These are phyloP conservation scores for Spea hammondii DNA, from an alignment of 2,797 vertebrate species.

Conservation along the genomic window DNA sequence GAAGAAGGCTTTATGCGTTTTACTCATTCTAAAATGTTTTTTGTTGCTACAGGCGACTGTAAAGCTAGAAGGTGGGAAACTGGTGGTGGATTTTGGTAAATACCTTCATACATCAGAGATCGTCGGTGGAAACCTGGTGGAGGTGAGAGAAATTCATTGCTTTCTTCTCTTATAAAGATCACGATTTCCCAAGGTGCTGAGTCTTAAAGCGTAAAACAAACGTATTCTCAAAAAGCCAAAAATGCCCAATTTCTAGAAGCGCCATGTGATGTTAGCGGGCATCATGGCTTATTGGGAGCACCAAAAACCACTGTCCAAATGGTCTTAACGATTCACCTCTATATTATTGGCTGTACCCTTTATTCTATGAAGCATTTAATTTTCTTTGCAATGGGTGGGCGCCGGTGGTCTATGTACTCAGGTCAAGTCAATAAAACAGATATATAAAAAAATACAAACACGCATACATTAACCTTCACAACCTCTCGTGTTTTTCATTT, in stretches of 20 bases:
- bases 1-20: neutral
- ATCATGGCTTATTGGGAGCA: too few species aligned
- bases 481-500: conserved; percentile 53
- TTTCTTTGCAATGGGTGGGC: too few species aligned
- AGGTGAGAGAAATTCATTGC: conserved; percentile 71
- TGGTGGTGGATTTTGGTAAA: conserved; percentile 80
- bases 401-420: neutral
- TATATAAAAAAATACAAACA: neutral
- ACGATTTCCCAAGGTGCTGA: too few species aligned
- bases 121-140: conserved; percentile 80
- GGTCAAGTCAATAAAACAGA: neutral
- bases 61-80: conserved; percentile 76
- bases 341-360: neutral
- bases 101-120: conserved; percentile 85
- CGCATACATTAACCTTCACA: neutral
- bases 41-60: conserved; percentile 73
- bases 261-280: too few species aligned
- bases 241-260: too few species aligned
- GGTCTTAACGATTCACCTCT: neutral
- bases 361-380: neutral
- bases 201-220: too few species aligned
- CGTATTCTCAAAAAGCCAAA: too few species aligned
- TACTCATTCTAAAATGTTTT: conserved; percentile 35
- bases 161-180: too few species aligned
- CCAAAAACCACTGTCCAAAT: too few species aligned